These are phyloP conservation scores for Trachymyrmex cornetzi DNA, from an alignment of 1,140 invertebrate genomes.

Conservation along the genomic window DNA sequence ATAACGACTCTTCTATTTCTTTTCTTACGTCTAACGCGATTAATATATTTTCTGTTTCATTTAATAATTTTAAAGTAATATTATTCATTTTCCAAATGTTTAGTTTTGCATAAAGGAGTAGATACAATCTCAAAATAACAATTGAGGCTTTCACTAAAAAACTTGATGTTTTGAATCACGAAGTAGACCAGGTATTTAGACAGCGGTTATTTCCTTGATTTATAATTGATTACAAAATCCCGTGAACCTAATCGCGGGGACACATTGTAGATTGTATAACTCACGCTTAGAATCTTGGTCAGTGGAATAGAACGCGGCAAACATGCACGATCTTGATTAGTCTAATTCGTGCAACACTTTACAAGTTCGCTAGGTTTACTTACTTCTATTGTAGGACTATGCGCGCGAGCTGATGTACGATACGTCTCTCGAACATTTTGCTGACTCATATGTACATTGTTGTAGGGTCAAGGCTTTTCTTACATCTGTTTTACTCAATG, in stretches of 20 bases:
- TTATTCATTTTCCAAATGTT: neutral
- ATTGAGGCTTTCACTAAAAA: conserved; percentile 17
- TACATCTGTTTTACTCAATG: conserved; percentile 3
- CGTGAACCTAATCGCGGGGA: conserved; percentile 57
- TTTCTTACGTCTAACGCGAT: neutral
- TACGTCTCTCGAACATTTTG: conserved; percentile 38
- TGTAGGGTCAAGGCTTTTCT: conserved; percentile 52
- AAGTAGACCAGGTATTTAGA: conserved; percentile 23
- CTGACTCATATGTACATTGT: conserved; percentile 35
- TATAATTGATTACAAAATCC: conserved; percentile 59
- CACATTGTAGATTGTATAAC: conserved; percentile 54
- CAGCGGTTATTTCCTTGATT: conserved; percentile 52
- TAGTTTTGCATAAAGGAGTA: neutral
- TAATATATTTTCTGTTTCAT: neutral
- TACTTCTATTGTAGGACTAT: conserved; percentile 40
- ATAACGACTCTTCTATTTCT: neutral
- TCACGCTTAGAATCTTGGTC: conserved; percentile 57
- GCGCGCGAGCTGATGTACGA: conserved; percentile 48
- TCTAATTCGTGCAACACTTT: conserved; percentile 60
- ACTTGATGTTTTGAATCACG: conserved; percentile 23
- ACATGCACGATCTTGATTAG: conserved; percentile 58
- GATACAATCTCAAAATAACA: conserved; percentile 19
- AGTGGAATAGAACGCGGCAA: conserved; percentile 54
- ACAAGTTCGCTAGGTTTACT: conserved; percentile 48
- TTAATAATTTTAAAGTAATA: neutral